Percentiles rank a stretch among this genome's conserved stretches.
These are phyloP conservation scores for Martes martes DNA, from an alignment of 2,113 vertebrate species.

Conservation along the genomic window DNA sequence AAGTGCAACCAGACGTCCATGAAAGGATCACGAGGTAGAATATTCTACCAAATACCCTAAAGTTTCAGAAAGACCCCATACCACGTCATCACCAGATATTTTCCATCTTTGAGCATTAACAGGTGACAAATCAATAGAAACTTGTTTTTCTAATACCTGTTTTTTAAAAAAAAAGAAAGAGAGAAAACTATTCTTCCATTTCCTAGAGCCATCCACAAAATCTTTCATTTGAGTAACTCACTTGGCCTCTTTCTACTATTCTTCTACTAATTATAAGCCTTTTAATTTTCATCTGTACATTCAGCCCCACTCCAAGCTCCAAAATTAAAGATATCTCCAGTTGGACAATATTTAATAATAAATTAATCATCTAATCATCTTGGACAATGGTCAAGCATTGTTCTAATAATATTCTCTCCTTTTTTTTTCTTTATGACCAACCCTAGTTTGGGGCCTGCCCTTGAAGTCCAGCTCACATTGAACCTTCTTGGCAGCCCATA, in stretches of 20 bases:
- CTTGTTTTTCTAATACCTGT: neutral
- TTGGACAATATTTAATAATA: slow-evolving; percentile 17
- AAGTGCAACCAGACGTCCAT: neutral
- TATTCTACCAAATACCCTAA: neutral
- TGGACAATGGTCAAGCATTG: neutral
- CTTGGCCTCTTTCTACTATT: neutral
- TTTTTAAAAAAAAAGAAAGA: neutral
- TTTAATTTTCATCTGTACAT: neutral
- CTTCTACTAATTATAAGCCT: slow-evolving; percentile 8
- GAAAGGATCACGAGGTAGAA: neutral
- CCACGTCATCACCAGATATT: neutral
- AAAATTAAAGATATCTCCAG: slow-evolving; percentile 4
- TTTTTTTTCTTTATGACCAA: neutral
- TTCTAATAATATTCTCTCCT: neutral
- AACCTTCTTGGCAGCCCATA: neutral
- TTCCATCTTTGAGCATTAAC: neutral
- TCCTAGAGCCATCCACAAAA: neutral
- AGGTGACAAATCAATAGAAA: neutral
- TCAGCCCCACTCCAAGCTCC: neutral
- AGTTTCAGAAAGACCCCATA: neutral
- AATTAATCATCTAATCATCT: slow-evolving; percentile 7
- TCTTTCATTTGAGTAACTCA: neutral
- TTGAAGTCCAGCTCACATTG: neutral
- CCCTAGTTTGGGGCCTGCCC: neutral
- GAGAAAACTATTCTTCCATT: neutral